Conservation (phyloP, 2,797 vertebrate genomes). For the Cossypha heuglini region DNA sequence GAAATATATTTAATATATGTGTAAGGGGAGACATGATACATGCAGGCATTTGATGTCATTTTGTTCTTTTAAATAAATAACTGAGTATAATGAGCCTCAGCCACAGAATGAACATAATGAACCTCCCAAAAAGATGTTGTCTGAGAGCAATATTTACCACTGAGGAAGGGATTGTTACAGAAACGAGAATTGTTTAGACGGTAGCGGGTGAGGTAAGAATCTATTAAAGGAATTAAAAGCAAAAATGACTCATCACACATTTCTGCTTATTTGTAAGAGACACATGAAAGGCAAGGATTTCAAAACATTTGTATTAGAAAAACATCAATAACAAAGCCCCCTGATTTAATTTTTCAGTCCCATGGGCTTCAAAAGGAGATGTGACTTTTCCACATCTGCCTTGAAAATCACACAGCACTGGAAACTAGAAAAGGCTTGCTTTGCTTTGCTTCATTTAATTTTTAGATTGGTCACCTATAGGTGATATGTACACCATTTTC, state of each 20-base stretch:
- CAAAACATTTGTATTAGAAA: slow-evolving; percentile 79
- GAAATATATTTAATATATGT: neutral
- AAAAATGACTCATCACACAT: slow-evolving; percentile 73
- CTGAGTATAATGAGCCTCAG: slow-evolving; percentile 41
- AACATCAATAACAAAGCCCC: slow-evolving; percentile 77
- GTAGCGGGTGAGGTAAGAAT: slow-evolving; percentile 72
- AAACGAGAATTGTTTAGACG: slow-evolving; percentile 56
- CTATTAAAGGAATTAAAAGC: slow-evolving; percentile 80
- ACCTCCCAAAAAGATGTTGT: slow-evolving; percentile 56
- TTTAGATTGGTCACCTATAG: slow-evolving; percentile 17
- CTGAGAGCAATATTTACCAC: slow-evolving; percentile 69
- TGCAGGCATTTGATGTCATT: slow-evolving; percentile 34
- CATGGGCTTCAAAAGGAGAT: slow-evolving; percentile 73
- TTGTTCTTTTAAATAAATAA: slow-evolving; percentile 60
- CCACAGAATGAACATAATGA: slow-evolving; percentile 59
- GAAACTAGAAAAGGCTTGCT: slow-evolving; percentile 45
- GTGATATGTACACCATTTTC: slow-evolving; percentile 17
- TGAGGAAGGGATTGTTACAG: slow-evolving; percentile 64
- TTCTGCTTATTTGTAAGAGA: slow-evolving; percentile 74
- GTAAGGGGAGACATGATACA: slow-evolving; percentile 8
- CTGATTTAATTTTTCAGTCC: slow-evolving; percentile 77
- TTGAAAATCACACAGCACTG: slow-evolving; percentile 56
- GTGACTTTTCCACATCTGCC: slow-evolving; percentile 66
- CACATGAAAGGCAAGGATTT: slow-evolving; percentile 76
- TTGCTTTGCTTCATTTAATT: slow-evolving; percentile 39